Evolutionary conservation across 92 coral and sea anemone species (phyloP).

Genomic region (Epizoanthus ramosus): DNA sequence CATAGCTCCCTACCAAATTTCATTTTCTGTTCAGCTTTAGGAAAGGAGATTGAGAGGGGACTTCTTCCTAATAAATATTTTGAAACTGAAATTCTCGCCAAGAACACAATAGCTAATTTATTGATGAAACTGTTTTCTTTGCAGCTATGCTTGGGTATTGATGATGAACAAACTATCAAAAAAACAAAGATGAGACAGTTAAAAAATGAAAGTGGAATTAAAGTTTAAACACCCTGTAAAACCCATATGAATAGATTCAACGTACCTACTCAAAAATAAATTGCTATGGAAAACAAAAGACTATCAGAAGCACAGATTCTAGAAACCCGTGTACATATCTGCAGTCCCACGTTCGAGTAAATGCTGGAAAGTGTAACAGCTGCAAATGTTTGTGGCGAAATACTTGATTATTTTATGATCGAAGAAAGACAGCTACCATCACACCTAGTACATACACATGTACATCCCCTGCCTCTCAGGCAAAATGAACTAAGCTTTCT

Average conservation of each 20-base stretch:
- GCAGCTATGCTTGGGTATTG: constrained; percentile 28
- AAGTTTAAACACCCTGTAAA: background rate
- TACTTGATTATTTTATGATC: background rate
- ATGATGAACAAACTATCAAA: constrained; percentile 16
- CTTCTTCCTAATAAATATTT: constrained; percentile 18
- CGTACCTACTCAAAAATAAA: background rate
- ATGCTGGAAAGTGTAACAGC: background rate
- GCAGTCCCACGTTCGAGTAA: background rate
- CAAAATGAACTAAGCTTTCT: background rate
- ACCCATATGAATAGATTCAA: background rate
- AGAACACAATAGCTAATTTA: background rate
- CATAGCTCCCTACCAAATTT: constrained; percentile 25
- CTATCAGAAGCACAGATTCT: background rate
- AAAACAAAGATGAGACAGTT: background rate
- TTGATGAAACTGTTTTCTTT: constrained; percentile 2
- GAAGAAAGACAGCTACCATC: background rate
- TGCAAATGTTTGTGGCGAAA: background rate
- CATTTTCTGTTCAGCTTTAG: constrained; percentile 35
- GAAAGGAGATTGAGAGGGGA: constrained; percentile 31
- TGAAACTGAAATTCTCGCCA: constrained; percentile 18
- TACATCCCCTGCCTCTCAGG: background rate
- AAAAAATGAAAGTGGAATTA: background rate
- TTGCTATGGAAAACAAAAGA: background rate
- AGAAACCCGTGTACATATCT: background rate
- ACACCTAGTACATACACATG: background rate